Base-by-base conservation (phyloP, 2,888 invertebrate genomes). In the Drosophila mettleri region DNA sequence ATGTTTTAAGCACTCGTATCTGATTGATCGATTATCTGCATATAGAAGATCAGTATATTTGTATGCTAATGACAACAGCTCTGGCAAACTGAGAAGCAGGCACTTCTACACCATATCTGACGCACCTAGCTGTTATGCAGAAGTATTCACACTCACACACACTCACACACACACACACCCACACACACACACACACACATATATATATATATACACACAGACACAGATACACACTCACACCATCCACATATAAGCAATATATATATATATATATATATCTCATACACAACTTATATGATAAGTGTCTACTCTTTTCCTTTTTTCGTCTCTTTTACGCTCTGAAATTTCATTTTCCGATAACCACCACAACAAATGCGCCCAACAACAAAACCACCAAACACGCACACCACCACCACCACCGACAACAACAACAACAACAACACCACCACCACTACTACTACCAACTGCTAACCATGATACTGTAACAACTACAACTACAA, bases 241-340 rank as follows among this genome's bases (percentile, higher is more conserved):
- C 48, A 12, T 64, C 46, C 45, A 86, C 80, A 74, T 74, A 66
- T 69, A 76, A 73, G 65, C 66, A 77, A 78, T 78, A 78, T 76
- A 45, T 45, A 43, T 20, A 78, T 76, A 45, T 45, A 43, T 20
- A 67, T 74, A 86, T 80, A 78, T 86, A 88, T 86, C 72, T 88
- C 84, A 80, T 84, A 85, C 85, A 85, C 88, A 71, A 86, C 79
- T 86, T 88, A 86, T 86, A 86, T 86, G 85, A 86, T 86, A 88
- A 86, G 89, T 86, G 81, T 84, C 83, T 86, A 85, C 76, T 85
- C 86, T 88, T 84, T 88, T 86, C 85, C 87, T 85, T 86, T 82
- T 84, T 86, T 86, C 88, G 88, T 86, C 85, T 86, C 85, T 86
- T 88, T 86, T 80, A 85, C 85, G 87, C 88, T 88, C 84, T 85